phyloP scores from a whole-genome alignment of 2,113 vertebrate genomes.

The Cacatua alba region DNA sequence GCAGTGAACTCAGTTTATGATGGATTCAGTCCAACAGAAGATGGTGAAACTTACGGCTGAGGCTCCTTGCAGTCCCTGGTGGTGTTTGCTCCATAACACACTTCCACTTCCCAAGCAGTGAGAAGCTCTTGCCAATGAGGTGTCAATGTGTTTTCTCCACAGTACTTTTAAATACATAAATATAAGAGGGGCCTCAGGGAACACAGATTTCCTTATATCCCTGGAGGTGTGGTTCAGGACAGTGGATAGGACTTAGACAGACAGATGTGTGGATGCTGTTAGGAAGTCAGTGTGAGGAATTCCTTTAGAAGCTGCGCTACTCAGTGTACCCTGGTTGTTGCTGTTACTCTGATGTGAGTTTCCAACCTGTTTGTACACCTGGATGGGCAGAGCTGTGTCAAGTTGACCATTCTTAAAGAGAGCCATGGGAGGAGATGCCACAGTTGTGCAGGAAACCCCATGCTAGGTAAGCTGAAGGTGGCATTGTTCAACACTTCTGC shows the following conservation, averaged over 20 bases:
- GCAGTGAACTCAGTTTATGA: neutral
- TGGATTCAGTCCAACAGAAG: neutral
- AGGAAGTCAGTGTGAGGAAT: slow-evolving; percentile 1
- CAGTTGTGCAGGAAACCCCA: neutral
- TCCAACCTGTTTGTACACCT: neutral
- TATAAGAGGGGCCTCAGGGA: neutral
- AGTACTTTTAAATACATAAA: neutral
- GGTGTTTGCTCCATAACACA: neutral
- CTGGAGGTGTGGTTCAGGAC: neutral
- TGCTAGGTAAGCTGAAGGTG: neutral
- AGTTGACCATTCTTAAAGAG: neutral
- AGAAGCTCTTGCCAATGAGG: neutral
- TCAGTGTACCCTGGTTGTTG: neutral
- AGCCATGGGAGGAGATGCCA: neutral
- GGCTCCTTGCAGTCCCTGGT: neutral
- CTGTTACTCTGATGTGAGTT: neutral
- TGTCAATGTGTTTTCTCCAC: neutral
- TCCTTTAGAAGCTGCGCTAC: neutral
- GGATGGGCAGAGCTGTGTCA: neutral
- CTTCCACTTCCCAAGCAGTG: neutral
- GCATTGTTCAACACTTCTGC: neutral
- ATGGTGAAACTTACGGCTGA: neutral
- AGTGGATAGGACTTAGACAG: neutral
- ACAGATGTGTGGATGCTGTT: neutral
- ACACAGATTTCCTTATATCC: neutral